phyloP scores from a whole-genome alignment of 92 coral and sea anemone genomes.

The Anthopleura xanthogrammica region DNA sequence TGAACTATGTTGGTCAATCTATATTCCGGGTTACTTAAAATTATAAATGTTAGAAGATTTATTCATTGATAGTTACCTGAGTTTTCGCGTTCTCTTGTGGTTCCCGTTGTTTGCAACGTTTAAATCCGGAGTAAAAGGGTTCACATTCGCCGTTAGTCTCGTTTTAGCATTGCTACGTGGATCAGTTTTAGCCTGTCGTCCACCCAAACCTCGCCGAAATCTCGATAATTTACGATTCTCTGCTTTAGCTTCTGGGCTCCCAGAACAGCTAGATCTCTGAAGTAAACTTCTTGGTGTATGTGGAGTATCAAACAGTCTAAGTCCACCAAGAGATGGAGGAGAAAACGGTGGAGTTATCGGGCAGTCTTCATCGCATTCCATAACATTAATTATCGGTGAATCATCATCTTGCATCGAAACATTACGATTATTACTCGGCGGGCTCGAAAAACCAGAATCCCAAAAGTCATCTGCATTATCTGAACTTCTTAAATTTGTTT shows the following conservation, averaged over 20 bases:
- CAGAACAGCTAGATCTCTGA: slow-evolving; percentile 68
- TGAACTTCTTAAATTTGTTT: slow-evolving; percentile 39
- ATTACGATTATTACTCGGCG: slow-evolving; percentile 38
- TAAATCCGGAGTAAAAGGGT: slow-evolving; percentile 94
- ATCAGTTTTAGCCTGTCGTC: slow-evolving; percentile 70
- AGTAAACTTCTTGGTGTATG: slow-evolving; percentile 97
- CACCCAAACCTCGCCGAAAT: slow-evolving; percentile 69
- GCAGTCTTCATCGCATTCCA: slow-evolving; percentile 34
- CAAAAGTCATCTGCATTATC: slow-evolving; percentile 70
- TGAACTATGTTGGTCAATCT: not conserved
- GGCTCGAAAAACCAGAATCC: slow-evolving; percentile 90
- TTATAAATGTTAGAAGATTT: not conserved
- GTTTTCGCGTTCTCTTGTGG: slow-evolving; percentile 69
- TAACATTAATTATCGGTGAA: slow-evolving; percentile 59
- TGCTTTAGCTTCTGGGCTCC: slow-evolving; percentile 52
- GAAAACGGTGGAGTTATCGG: slow-evolving; percentile 72
- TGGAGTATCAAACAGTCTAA: slow-evolving; percentile 93
- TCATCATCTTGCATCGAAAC: slow-evolving; percentile 42
- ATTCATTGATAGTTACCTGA: slow-evolving; percentile 47
- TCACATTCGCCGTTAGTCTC: slow-evolving; percentile 81
- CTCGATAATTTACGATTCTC: slow-evolving; percentile 66
- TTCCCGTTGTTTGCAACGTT: slow-evolving; percentile 59
- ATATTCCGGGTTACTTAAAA: no score
- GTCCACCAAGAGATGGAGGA: slow-evolving; percentile 91
- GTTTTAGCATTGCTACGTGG: slow-evolving; percentile 51